Base-by-base conservation (phyloP, 2,888 invertebrate genomes). In the Tenthredo mesomela region DNA sequence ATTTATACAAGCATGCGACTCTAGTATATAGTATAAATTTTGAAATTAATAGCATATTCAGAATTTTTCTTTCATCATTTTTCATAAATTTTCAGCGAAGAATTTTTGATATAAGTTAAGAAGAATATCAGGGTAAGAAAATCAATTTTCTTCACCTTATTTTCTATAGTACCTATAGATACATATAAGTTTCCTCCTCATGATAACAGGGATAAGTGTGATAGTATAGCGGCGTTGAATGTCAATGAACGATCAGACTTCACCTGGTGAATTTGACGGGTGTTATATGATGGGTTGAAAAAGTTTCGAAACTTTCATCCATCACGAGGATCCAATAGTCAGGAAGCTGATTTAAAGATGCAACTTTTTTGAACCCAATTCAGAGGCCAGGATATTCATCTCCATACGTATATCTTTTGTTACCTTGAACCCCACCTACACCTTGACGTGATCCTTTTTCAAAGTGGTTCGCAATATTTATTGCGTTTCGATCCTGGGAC, bases 371-470 rank as follows among this genome's bases (percentile, higher is more conserved):
- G 15, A 77, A 54, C 29, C 50, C 1, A 77, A 50, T 54, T 77
- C 77, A 50, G 73, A 21, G 6, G 15, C n/a, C 65, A 7, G 7
- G 47, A 50, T 21, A 77, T 54, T 29, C 54, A 77, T 50, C 54
- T 77, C 77, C 47, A 29, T 77, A 77, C 77, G 40, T 15, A 73
- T 73, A 6, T 77, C 77, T 33, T 77, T 77, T 77, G 50, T 77
- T 77, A 77, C 77, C 47, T 33, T 47, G 29, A 50, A 77, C 77
- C 50, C 77, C 33, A n/a, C 29, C n/a, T 54, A 54, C 33, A n/a
- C 29, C n/a, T 54, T 47, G 77, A 77, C 77, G 77, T 54, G 77
- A 77, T 50, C 77, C 50, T 50, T 77, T 77, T 77, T 47, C 77
- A 77, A 77, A 77, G 77, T 29, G 50, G 77, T 50, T 77, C 33